phyloP scores from a whole-genome alignment of 1,140 invertebrate genomes.

The Hyles vespertilio region DNA sequence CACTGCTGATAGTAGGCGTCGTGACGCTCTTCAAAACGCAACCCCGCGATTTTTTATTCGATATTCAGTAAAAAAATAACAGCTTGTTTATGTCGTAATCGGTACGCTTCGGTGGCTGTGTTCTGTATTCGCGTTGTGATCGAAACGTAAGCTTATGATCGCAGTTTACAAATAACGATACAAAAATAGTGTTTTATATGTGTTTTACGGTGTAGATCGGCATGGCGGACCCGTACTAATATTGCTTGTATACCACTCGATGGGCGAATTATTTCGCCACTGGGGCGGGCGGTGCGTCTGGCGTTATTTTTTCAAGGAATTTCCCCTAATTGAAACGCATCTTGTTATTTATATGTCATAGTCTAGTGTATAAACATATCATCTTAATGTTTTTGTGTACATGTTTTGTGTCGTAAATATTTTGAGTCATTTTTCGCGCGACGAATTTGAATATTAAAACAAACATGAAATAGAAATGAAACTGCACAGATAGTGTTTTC shows the following conservation, averaged over 20 bases:
- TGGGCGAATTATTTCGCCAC: conserved; percentile 18
- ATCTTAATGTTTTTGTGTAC: too few species aligned
- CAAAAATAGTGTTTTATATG: conserved; percentile 57
- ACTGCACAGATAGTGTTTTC: too few species aligned
- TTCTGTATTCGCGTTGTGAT: conserved; percentile 4
- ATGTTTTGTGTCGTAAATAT: too few species aligned
- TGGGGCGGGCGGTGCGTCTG: conserved; percentile 2
- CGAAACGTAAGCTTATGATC: conserved; percentile 10
- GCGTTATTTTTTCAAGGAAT: conserved; percentile 9
- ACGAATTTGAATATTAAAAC: too few species aligned
- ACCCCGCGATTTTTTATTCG: conserved; percentile 33
- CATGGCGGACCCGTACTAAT: conserved; percentile 39
- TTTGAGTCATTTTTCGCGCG: too few species aligned
- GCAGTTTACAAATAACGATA: conserved; percentile 43
- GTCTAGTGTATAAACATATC: too few species aligned
- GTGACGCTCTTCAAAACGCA: conserved; percentile 46
- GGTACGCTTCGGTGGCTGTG: background rate
- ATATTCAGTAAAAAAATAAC: conserved; percentile 26
- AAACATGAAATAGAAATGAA: too few species aligned
- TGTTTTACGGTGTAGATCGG: conserved; percentile 45
- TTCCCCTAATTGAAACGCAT: conserved; percentile 4
- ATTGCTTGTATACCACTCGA: conserved; percentile 27
- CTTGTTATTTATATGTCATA: too few species aligned
- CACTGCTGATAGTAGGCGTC: conserved; percentile 62
- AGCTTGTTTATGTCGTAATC: conserved; percentile 15